These are phyloP conservation scores for Monoplex corrugatus DNA, from an alignment of 2,888 invertebrate species.

Conservation along the genomic window DNA sequence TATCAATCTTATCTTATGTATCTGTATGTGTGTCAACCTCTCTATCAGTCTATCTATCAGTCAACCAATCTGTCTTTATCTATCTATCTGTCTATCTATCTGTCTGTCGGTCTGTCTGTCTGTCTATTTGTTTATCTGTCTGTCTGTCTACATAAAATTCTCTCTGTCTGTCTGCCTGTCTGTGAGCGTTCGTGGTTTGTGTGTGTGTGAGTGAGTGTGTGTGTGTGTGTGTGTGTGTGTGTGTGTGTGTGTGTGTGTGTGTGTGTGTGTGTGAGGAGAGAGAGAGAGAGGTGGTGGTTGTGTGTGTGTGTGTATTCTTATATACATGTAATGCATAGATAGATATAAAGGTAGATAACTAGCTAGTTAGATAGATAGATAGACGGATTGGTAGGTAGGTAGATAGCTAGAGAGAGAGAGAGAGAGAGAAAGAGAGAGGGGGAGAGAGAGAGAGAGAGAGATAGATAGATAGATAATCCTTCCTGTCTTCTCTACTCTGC, in stretches of 20 bases:
- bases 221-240: neutral
- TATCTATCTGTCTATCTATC: neutral
- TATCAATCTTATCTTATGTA: too few species aligned
- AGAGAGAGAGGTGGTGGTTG: too few species aligned
- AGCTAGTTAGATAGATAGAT: too few species aligned
- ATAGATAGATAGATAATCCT: too few species aligned
- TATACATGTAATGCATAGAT: too few species aligned
- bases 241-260: neutral
- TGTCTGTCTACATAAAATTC: slow-evolving; percentile 1
- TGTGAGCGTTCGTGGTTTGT: neutral
- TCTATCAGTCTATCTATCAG: neutral
- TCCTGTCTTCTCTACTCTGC: too few species aligned
- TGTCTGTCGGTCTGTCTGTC: slow-evolving; percentile 17
- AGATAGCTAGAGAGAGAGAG: too few species aligned
- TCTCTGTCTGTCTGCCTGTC: slow-evolving; percentile 8
- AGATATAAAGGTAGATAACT: too few species aligned
- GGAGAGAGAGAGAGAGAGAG: too few species aligned
- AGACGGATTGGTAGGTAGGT: too few species aligned
- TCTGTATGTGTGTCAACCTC: neutral
- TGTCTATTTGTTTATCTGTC: slow-evolving; percentile 14
- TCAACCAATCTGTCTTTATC: neutral
- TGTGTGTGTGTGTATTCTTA: neutral
- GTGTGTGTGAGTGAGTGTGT: neutral
- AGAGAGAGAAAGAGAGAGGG: too few species aligned
- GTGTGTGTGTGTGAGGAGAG: slow-evolving; percentile 19